Evolutionary conservation across 1,140 invertebrate genomes (phyloP), one percentile per base, ranked within the genome.

Genomic region (Babylonia areolata): DNA sequence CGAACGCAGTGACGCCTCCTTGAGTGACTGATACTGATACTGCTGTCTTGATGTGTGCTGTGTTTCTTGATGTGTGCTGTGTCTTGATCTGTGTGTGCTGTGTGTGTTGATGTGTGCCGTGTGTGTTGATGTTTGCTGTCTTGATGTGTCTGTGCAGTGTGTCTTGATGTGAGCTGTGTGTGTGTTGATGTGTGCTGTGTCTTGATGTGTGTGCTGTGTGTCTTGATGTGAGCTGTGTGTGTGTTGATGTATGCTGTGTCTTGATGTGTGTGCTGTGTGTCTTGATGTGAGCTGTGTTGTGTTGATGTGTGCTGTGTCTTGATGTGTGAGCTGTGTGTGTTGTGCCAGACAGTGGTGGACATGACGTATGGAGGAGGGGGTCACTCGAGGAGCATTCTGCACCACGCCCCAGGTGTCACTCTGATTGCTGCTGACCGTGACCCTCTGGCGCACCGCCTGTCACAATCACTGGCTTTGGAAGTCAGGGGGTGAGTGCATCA

Each of bases 301-400:
- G 17, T 12, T 51, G 46, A 51, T 51, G 9, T 51, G 46, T 17
- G 9, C 17, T 51, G 9, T 9, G 46, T 51, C 46, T 17, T 51
- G 46, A 51, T 51, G 46, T 12, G 46, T 51, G 46, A 51, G 17
- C 46, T 17, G 17, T 12, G 46, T 46, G 1, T 64, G 78, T 80
- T 78, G 6, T 77, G 88, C 35, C 86, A 93, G 92, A 82, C 82
- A 11, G 86, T 93, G 79, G 46, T 94, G 80, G 94, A 94, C 85
- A 94, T 94, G 94, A 99, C 98, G 40, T 99, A 99, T 95, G 98
- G 98, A 71, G 96, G 96, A 84, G 98, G 98, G 39, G 98, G 98
- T n/a, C 98, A 99, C 94, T 97, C 88, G 94, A 94, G 90, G 90
- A 92, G 94, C n/a, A 95, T 97, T 87, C 93, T 97, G 84, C 92